Evolutionary conservation across 1,140 invertebrate species (phyloP).

Genomic region (Drosophila kikkawai): DNA sequence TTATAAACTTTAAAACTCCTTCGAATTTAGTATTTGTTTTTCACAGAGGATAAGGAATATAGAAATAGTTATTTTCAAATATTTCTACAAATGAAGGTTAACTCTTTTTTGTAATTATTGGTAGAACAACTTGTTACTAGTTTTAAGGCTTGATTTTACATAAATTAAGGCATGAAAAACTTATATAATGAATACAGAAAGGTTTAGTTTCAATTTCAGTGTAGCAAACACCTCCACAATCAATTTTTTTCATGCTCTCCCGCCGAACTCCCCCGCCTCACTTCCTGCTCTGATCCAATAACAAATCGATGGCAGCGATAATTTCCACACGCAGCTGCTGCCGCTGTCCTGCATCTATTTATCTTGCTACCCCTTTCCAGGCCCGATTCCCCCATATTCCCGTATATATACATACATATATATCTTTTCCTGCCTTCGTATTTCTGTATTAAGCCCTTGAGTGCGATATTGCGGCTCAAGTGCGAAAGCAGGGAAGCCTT

Average conservation of each 20-base stretch:
- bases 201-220: background rate
- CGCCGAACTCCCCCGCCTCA: slow-evolving; percentile 1
- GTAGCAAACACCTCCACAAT: slow-evolving; percentile 16
- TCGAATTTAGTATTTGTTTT: background rate
- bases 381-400: slow-evolving; percentile 7
- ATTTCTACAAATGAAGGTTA: background rate
- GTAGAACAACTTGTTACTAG: no score
- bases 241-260: slow-evolving; percentile 1
- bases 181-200: no score
- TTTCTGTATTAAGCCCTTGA: slow-evolving; percentile 77
- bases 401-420: background rate
- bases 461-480: slow-evolving; percentile 79
- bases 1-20: background rate
- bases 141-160: background rate
- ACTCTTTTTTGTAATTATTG: background rate
- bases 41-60: background rate
- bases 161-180: background rate
- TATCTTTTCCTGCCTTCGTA: slow-evolving; percentile 15
- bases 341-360: slow-evolving; percentile 77
- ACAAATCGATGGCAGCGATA: slow-evolving; percentile 75
- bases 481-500: slow-evolving; percentile 60
- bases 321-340: slow-evolving; percentile 72
- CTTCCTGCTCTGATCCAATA: slow-evolving; percentile 57
- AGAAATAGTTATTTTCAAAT: background rate
- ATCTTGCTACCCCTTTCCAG: slow-evolving; percentile 67